Conservation (phyloP, 2,888 invertebrate genomes). For the Melanostoma scalare region DNA sequence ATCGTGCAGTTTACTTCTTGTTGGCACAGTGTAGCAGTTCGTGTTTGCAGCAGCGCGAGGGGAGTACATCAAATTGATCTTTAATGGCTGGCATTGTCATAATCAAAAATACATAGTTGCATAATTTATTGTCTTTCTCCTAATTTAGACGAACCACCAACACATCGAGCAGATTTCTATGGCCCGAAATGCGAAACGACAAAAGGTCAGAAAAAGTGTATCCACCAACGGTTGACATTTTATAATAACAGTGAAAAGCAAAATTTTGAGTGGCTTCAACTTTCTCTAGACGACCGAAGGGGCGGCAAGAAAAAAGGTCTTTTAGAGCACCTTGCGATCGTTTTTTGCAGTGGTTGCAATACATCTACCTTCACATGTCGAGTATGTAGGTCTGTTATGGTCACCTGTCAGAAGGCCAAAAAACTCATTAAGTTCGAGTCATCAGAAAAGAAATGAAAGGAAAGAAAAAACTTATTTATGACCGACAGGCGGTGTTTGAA, state of each 20-base stretch:
- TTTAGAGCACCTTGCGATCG: conserved; percentile 27
- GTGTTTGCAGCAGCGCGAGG: not conserved
- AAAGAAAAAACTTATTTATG: conserved; percentile 3
- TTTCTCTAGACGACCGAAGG: conserved; percentile 42
- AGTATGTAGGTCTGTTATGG: conserved; percentile 49
- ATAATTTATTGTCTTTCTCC: not conserved
- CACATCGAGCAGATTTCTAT: not conserved
- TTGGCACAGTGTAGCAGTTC: not conserved
- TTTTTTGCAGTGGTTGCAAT: conserved; percentile 36
- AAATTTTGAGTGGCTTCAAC: conserved; percentile 50
- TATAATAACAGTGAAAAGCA: conserved; percentile 57
- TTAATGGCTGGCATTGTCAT: conserved; percentile 4
- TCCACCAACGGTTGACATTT: conserved; percentile 36
- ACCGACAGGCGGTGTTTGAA: conserved; percentile 22
- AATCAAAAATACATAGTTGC: conserved; percentile 1
- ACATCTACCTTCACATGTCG: conserved; percentile 3
- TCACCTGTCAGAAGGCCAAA: conserved; percentile 65
- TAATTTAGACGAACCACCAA: conserved; percentile 11
- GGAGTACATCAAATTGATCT: not conserved
- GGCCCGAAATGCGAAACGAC: not conserved
- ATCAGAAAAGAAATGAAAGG: conserved; percentile 15
- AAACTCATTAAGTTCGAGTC: conserved; percentile 37
- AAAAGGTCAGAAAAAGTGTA: conserved; percentile 4
- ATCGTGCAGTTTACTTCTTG: conserved; percentile 17
- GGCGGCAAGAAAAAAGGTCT: not conserved